Percentiles rank a stretch among this genome's conserved stretches.
Conservation (phyloP, 2,113 vertebrate genomes). For the Tichodroma muraria region DNA sequence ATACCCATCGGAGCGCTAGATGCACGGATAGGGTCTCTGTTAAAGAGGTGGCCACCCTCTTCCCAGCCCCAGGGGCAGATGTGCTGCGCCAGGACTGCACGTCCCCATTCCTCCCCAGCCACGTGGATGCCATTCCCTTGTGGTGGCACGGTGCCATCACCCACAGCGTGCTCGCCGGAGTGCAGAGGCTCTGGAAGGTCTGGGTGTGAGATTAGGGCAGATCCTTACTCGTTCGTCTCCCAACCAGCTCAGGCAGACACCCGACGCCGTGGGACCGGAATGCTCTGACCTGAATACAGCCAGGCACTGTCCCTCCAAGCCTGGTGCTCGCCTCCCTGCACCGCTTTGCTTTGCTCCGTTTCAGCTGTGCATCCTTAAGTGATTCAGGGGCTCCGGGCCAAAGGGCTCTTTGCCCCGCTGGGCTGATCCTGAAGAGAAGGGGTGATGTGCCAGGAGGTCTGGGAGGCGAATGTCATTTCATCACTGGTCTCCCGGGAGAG, state of each 20-base stretch:
- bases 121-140: neutral
- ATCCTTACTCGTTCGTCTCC: neutral
- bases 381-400: neutral
- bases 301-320: neutral
- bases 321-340: neutral
- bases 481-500: slow-evolving; percentile 15
- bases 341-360: neutral
- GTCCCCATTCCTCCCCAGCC: neutral
- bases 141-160: neutral
- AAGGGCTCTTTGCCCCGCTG: neutral
- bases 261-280: neutral
- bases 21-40: neutral
- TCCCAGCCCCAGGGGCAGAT: neutral
- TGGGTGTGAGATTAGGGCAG: neutral
- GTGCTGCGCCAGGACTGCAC: neutral
- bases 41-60: neutral
- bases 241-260: neutral
- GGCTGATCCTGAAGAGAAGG: neutral
- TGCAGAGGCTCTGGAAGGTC: neutral
- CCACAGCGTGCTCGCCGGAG: neutral
- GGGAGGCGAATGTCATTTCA: slow-evolving; percentile 36
- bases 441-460: slow-evolving; percentile 52
- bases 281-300: neutral
- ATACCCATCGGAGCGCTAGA: neutral
- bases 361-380: slow-evolving; percentile 31